phyloP scores from a whole-genome alignment of 2,888 invertebrate species.

The Eumacrocentrus americanus region DNA sequence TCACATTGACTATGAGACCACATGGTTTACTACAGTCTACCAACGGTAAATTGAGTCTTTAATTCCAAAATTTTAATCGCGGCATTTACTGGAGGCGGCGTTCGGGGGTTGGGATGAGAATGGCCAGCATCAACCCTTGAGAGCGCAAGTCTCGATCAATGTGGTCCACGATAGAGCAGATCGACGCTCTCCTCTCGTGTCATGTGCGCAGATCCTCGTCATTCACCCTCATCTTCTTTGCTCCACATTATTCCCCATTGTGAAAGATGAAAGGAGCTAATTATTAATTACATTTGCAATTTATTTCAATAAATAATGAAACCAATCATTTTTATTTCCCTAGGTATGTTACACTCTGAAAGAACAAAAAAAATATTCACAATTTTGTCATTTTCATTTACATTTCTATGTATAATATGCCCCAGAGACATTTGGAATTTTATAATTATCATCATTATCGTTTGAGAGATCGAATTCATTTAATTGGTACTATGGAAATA shows the following conservation, averaged over 20 bases:
- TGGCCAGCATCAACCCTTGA: constrained; percentile 41
- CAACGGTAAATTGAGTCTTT: constrained; percentile 39
- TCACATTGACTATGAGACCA: constrained; percentile 43
- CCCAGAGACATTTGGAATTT: neutral
- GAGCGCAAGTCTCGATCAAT: constrained; percentile 55
- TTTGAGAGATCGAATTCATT: too few species aligned
- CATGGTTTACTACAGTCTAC: constrained; percentile 46
- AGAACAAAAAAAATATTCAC: neutral
- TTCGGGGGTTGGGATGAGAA: constrained; percentile 49
- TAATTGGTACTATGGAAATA: too few species aligned
- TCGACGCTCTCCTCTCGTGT: constrained; percentile 41
- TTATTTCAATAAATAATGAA: constrained; percentile 48
- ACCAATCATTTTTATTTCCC: constrained; percentile 46
- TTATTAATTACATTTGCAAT: neutral
- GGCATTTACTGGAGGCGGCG: constrained; percentile 49
- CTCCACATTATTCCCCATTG: neutral
- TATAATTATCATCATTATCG: too few species aligned
- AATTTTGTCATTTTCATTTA: too few species aligned
- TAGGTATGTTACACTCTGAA: constrained; percentile 41
- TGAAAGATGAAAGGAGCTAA: neutral
- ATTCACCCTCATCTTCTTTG: too few species aligned
- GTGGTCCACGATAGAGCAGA: constrained; percentile 44
- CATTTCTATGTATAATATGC: too few species aligned
- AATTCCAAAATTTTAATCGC: constrained; percentile 46
- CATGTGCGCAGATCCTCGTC: constrained; percentile 45